Percentiles rank a stretch among this genome's conserved stretches.
Conservation (phyloP, 2,113 vertebrate genomes). For the Ranitomeya imitator region DNA sequence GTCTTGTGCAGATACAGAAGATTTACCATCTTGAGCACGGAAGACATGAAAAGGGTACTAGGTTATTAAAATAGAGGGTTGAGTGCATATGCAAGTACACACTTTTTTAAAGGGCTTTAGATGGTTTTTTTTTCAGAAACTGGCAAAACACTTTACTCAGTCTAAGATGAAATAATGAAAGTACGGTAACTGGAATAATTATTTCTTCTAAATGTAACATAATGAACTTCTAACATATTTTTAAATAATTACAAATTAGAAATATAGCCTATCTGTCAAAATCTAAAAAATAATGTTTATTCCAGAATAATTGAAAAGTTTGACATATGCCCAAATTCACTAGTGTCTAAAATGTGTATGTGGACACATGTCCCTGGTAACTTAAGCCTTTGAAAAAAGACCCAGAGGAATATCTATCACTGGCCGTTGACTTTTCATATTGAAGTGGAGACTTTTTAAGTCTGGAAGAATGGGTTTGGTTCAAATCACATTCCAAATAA, state of each 20-base stretch:
- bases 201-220: too few species aligned
- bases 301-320: neutral
- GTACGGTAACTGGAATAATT: too few species aligned
- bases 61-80: too few species aligned
- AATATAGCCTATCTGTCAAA: neutral
- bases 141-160: too few species aligned
- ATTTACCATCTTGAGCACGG: too few species aligned
- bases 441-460: slow-evolving; percentile 30
- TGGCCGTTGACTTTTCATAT: slow-evolving; percentile 46
- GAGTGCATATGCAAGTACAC: too few species aligned
- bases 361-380: slow-evolving; percentile 8
- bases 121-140: too few species aligned
- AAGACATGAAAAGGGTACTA: too few species aligned
- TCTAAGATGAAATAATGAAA: too few species aligned
- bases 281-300: neutral
- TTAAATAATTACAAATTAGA: neutral
- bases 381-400: slow-evolving; percentile 19
- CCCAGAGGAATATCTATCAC: slow-evolving; percentile 49
- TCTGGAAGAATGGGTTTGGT: slow-evolving; percentile 21
- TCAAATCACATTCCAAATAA: slow-evolving; percentile 51
- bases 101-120: too few species aligned
- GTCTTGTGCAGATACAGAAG: too few species aligned
- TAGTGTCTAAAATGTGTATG: neutral
- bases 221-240: too few species aligned
- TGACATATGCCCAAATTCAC: slow-evolving; percentile 25